phyloP scores from a whole-genome alignment of 2,113 vertebrate genomes.

The Gallinago media region DNA sequence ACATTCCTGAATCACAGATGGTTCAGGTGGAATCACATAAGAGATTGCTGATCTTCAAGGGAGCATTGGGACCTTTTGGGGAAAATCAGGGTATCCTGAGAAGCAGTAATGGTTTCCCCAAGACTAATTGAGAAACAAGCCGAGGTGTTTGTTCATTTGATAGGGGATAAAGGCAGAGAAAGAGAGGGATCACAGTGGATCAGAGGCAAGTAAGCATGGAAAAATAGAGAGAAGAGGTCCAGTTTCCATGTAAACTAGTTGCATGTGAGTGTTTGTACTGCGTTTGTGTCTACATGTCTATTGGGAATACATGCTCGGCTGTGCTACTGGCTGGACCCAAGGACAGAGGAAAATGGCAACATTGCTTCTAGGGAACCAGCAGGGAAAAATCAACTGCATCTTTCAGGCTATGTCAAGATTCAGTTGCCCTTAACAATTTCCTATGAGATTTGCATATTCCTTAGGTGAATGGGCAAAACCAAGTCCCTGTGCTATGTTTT shows the following conservation, averaged over 20 bases:
- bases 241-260: background rate
- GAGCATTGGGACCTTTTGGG: fast-evolving
- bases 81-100: background rate
- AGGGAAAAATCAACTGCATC: background rate
- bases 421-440: background rate
- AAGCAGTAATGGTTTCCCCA: background rate
- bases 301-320: background rate
- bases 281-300: background rate
- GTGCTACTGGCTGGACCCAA: background rate
- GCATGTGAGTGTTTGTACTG: background rate
- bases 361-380: background rate
- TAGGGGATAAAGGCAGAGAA: background rate
- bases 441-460: background rate
- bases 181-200: background rate
- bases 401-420: background rate
- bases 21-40: background rate
- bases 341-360: background rate
- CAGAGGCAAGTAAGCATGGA: background rate
- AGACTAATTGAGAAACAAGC: background rate
- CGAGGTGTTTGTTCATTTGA: background rate
- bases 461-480: background rate
- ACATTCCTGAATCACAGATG: background rate
- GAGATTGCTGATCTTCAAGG: background rate
- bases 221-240: background rate
- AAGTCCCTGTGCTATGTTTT: background rate